Evolutionary conservation across 2,797 vertebrate genomes (phyloP), one percentile per base, ranked within the genome.

Genomic region (Huso huso): DNA sequence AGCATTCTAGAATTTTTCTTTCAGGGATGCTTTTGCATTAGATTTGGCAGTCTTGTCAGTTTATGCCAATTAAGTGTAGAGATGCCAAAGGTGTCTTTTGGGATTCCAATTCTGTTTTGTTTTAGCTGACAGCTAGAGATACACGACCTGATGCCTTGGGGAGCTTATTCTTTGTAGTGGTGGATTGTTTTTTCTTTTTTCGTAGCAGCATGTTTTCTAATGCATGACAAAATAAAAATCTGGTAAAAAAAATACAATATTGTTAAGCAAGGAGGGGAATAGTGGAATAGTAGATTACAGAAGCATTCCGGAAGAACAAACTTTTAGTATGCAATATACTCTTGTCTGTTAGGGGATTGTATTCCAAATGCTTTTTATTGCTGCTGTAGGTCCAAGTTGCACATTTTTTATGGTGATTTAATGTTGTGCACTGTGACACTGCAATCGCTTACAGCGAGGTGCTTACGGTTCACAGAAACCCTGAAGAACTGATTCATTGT

Each of bases 61-160:
- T 69, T 75, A 70, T 74, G 76, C 74, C 73, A 12, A 55, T 13
- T 72, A 72, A 73, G 77, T 75, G 76, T 66, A 68, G 76, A 69
- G 73, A 66, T 76, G 68, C 62, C 18, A 69, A 5, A 68, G 51
- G 71, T 72, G 70, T 69, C 73, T 81, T 8, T 15, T 64, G 78
- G 76, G 74, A 69, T 51, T 0, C 0, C 61, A 66, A 48, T 67
- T 71, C 71, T 66, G 62, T 23, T 18, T 80, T 70, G 70, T 74
- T 73, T 76, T 77, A 66, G 70, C 75, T 64, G 61, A 51, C 73
- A 66, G 73, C 65, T 58, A 8, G 76, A 67, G 74, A 73, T 72
- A 69, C n/a, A 0, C 15, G 48, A 18, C 18, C 18, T n/a, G 7
- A 15, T 48, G 48, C 67, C 62, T 57, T 58, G 10, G 49, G 64